Evolutionary conservation across 2,888 invertebrate genomes (phyloP).

Genomic region (Archaeoteleia sp.): DNA sequence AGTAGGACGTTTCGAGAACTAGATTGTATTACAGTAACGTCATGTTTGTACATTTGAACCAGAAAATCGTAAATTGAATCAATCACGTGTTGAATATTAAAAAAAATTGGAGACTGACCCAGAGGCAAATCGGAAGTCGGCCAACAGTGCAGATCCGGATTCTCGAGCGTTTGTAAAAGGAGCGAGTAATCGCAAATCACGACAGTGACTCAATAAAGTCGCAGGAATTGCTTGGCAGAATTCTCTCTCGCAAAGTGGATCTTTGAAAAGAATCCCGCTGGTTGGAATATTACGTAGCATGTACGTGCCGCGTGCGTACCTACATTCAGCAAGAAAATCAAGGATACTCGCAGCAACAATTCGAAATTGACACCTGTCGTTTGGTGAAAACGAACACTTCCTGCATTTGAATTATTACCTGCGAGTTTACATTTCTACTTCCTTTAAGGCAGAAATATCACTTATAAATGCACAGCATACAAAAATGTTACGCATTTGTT

Average conservation of each 20-base stretch:
- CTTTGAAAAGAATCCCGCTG: constrained; percentile 10
- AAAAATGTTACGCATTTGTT: background rate
- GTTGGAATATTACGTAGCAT: constrained; percentile 26
- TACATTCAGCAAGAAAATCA: constrained; percentile 31
- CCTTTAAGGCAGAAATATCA: too few relatives aligned
- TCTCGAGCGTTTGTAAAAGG: constrained; percentile 19
- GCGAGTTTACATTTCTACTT: background rate
- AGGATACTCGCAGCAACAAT: constrained; percentile 24
- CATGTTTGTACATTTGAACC: constrained; percentile 34
- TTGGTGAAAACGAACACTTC: constrained; percentile 35
- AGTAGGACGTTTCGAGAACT: constrained; percentile 36
- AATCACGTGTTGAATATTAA: too few relatives aligned
- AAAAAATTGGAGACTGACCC: too few relatives aligned
- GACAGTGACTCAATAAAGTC: constrained; percentile 23
- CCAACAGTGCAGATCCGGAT: constrained; percentile 9
- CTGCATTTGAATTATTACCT: constrained; percentile 2
- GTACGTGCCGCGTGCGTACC: constrained; percentile 13
- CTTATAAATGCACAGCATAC: background rate
- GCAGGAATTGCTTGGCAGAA: too few relatives aligned
- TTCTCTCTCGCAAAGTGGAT: constrained; percentile 18
- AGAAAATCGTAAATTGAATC: constrained; percentile 32
- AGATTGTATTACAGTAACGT: constrained; percentile 27
- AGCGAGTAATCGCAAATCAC: constrained; percentile 53
- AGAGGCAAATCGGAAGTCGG: constrained; percentile 48
- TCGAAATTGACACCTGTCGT: constrained; percentile 41